Evolutionary conservation across 53 echinoderm and acorn worm species (phyloP), one percentile per base, ranked within the genome.

Genomic region (Echinometra lucunter): DNA sequence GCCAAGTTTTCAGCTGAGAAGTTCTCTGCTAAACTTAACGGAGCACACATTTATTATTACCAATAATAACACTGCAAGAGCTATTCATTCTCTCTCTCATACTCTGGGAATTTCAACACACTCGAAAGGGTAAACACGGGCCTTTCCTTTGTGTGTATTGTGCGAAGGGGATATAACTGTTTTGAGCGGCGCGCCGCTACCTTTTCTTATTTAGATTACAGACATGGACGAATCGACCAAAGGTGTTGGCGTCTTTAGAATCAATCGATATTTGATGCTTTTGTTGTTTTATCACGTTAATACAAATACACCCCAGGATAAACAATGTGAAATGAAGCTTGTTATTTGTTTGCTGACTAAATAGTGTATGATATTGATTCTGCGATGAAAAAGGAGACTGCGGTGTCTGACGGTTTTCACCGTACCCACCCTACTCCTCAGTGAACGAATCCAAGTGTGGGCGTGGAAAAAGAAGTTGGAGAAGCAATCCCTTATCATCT

Each of bases 141-240:
- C 60, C 19, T 23, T 60, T 57, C 90, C 58, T 88, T 88, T 88
- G 88, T 88, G 63, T 37, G 78, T 78, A 78, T 78, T 78, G 88
- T 57, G 57, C 34, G 17, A 4, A 56, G 28, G 53, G 35, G 47
- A 30, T 66, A 23, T 90, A 45, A 47, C 37, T 9, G 25, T 67
- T 92, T 92, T 92, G 74, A 69, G 92, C 74, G 92, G 44, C 92
- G 92, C 92, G 92, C 92, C 92, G 92, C 47, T 74, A 12, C n/a
- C 70, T 60, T 60, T 91, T 91, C 58, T 91, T 91, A 91, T 91
- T 91, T 60, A 91, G 66, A 91, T 91, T 37, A 63, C 25, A 57
- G 35, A 37, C 45, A 70, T 92, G 92, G 74, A 44, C 72, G 70
- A 92, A 37, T 92, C 92, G 34, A 90, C 63, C 37, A 19, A 23